A percentile compares a stretch with the other conserved stretches of the same genome.
phyloP scores from a whole-genome alignment of 1,140 invertebrate species.

The Drosophila ironensis region DNA sequence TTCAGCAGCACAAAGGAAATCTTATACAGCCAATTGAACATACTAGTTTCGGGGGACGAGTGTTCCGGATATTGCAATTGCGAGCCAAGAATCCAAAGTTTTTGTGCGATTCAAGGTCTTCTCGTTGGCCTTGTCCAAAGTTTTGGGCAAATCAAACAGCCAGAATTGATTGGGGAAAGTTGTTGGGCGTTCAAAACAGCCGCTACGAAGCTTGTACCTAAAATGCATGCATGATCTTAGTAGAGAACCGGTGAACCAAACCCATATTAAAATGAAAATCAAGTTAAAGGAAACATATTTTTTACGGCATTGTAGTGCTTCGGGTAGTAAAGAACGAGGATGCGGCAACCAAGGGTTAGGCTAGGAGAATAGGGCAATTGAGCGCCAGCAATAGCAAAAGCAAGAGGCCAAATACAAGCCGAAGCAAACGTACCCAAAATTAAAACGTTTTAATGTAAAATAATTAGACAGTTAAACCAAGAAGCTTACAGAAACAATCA shows the following conservation, averaged over 20 bases:
- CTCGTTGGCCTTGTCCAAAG: conserved; percentile 21
- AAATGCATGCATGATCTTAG: conserved; percentile 39
- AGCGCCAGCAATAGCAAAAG: conserved; percentile 53
- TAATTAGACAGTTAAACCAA: conserved; percentile 81
- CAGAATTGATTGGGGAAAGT: conserved; percentile 27
- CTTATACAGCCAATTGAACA: conserved; percentile 64
- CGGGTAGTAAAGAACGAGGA: conserved; percentile 27
- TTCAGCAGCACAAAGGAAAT: conserved; percentile 56
- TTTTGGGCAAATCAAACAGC: conserved; percentile 33
- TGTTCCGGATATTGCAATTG: conserved; percentile 6
- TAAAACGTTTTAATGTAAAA: conserved; percentile 80
- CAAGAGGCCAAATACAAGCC: conserved; percentile 35
- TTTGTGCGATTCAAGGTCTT: conserved; percentile 35
- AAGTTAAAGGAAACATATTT: conserved; percentile 57
- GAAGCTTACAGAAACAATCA: conserved; percentile 82
- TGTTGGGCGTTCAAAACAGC: conserved; percentile 45
- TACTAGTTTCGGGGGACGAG: conserved; percentile 15
- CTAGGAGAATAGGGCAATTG: conserved; percentile 60
- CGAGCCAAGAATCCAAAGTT: conserved; percentile 14
- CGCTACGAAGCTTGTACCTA: conserved; percentile 58
- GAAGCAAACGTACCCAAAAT: conserved; percentile 29
- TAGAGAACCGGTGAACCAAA: conserved; percentile 34
- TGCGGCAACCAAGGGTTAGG: conserved; percentile 46
- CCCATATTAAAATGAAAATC: conserved; percentile 28
- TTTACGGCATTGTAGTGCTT: conserved; percentile 70